These are phyloP conservation scores for Agonopterix subpropinquella DNA, from an alignment of 2,888 invertebrate species.

Conservation along the genomic window DNA sequence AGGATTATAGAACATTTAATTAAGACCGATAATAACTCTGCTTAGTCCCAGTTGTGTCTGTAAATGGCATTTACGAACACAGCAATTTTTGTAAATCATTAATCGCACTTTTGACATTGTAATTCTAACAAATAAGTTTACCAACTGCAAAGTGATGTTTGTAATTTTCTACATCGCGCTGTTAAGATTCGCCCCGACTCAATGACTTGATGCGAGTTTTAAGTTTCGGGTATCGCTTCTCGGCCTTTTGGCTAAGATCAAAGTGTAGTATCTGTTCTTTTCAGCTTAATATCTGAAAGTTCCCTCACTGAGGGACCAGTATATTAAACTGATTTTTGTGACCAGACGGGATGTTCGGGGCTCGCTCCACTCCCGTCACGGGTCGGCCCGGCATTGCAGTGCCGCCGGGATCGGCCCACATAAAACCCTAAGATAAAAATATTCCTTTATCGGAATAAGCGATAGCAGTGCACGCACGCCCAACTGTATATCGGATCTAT, in stretches of 20 bases:
- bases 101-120: too few relatives aligned
- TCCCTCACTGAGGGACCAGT: constrained; percentile 13
- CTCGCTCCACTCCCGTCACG: constrained; percentile 14
- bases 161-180: not conserved
- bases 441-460: not conserved
- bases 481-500: too few relatives aligned
- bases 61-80: too few relatives aligned
- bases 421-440: not conserved
- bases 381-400: constrained; percentile 15
- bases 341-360: constrained; percentile 11
- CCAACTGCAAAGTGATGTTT: not conserved
- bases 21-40: too few relatives aligned
- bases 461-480: too few relatives aligned
- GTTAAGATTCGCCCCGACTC: not conserved
- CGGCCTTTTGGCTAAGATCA: constrained; percentile 1
- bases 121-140: not conserved
- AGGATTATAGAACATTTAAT: not conserved
- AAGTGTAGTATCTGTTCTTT: constrained; percentile 10
- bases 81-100: too few relatives aligned
- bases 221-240: not conserved
- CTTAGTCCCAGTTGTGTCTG: too few relatives aligned
- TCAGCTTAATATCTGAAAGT: constrained; percentile 15
- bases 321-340: constrained; percentile 15
- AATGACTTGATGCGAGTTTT: not conserved
- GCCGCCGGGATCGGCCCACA: constrained; percentile 12